A percentile compares a stretch with the other conserved stretches of the same genome.
Evolutionary conservation across 1,140 invertebrate genomes (phyloP).

Genomic region (Macrostomum lignano): DNA sequence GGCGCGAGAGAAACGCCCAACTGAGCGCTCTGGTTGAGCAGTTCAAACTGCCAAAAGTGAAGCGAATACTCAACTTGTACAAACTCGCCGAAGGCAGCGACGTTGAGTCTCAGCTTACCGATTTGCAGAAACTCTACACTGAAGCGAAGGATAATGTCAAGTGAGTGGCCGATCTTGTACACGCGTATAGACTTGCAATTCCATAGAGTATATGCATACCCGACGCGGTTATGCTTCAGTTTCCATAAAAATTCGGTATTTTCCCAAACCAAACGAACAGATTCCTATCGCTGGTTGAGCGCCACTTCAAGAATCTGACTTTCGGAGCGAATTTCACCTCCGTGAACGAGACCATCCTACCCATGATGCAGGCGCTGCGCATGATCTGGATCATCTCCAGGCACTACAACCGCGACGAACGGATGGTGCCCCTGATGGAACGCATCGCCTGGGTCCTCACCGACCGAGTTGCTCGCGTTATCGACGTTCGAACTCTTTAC

Average conservation of each 20-base stretch:
- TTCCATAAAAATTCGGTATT: too few relatives aligned
- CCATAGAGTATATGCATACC: too few relatives aligned
- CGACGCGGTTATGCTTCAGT: too few relatives aligned
- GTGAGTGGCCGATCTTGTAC: too few relatives aligned
- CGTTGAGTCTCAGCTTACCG: conserved; percentile 30
- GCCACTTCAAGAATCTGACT: conserved; percentile 49
- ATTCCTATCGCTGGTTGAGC: conserved; percentile 45
- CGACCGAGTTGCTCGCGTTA: conserved; percentile 39
- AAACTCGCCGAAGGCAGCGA: conserved; percentile 24
- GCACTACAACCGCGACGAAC: conserved; percentile 34
- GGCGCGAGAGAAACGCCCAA: conserved; percentile 44
- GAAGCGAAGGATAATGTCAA: conserved; percentile 49
- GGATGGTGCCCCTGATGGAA: conserved; percentile 46
- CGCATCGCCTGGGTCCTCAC: conserved; percentile 48
- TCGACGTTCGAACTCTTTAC: conserved; percentile 43
- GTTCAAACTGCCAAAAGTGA: conserved; percentile 39
- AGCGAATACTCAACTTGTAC: conserved; percentile 35
- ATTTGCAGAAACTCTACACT: conserved; percentile 39
- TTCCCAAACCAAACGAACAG: too few relatives aligned
- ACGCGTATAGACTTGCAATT: too few relatives aligned
- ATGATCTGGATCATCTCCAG: conserved; percentile 30
- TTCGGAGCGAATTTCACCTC: conserved; percentile 36
- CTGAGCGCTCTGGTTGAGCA: conserved; percentile 48
- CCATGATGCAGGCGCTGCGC: conserved; percentile 43
- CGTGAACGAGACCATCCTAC: conserved; percentile 37